Base-by-base conservation (phyloP, 2,113 vertebrate species). In the Podarcis raffonei region DNA sequence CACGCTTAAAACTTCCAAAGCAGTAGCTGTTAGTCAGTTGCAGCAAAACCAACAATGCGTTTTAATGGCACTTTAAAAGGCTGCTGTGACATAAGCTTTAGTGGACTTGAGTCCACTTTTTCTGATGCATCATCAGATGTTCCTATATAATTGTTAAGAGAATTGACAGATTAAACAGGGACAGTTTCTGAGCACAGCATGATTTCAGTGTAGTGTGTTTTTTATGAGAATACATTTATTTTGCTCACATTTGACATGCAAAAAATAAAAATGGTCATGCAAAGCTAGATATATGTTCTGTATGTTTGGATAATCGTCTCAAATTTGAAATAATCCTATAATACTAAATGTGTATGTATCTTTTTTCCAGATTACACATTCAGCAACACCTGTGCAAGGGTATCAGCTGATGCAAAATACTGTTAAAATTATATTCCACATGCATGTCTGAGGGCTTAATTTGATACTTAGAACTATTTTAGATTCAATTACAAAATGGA, bases 371-470 rank as follows among this genome's bases (percentile, higher is more conserved):
- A 5, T 90, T 85, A 42, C 0, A 1, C 57, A 27, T 5, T 6
- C 75, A 75, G 0, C 90, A 76, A 83, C 23, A 37, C 84, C 81
- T 90, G 0, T 89, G n/a, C 23, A 37, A 39, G 86, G 91, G 84
- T 93, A 87, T 83, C 87, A 85, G 71, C 18, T 57, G 89, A 68
- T 90, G 89, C 78, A 89, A 71, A 88, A 91, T 89, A 35, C 75
- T 81, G 83, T n/a, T 88, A 82, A 81, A 85, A 53, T 27, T 65
- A 13, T 30, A 85, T 66, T 91, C 80, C 90, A 75, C 27, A 39
- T 66, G 37, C 68, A 75, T 88, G 35, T 83, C 62, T 83, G 57
- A 89, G 80, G 90, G 75, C 48, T 90, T 86, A 82, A 78, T 8
- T 16, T 42, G 89, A 80, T 68, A 83, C 3, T 0, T 48, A 86